Evolutionary conservation across 2,888 invertebrate genomes (phyloP).

Genomic region (Elmis aenea): DNA sequence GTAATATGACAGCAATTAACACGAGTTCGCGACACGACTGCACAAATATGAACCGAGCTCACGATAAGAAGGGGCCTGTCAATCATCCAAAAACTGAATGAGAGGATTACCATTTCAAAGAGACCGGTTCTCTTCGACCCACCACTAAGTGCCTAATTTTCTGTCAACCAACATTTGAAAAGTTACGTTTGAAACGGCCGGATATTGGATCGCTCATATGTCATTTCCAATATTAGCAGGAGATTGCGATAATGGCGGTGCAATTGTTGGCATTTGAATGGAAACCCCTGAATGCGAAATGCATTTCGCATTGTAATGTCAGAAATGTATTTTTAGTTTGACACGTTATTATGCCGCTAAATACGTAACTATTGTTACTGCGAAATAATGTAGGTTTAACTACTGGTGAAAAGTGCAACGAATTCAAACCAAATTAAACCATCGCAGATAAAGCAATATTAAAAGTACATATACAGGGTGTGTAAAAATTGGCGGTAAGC

Average conservation of each 20-base stretch:
- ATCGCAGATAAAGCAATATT: too few relatives aligned
- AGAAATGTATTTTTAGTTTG: constrained; percentile 29
- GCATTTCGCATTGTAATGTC: constrained; percentile 33
- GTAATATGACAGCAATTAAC: constrained; percentile 34
- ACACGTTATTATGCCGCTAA: constrained; percentile 32
- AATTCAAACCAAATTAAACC: too few relatives aligned
- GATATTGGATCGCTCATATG: constrained; percentile 41
- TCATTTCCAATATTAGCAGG: constrained; percentile 38
- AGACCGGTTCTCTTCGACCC: constrained; percentile 35
- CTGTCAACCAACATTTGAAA: constrained; percentile 41
- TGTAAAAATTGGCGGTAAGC: too few relatives aligned
- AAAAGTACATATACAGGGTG: too few relatives aligned
- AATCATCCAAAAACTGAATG: constrained; percentile 39
- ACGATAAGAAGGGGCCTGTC: constrained; percentile 38
- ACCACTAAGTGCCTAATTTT: constrained; percentile 45
- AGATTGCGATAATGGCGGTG: constrained; percentile 34
- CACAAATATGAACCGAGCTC: constrained; percentile 29
- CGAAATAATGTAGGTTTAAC: too few relatives aligned
- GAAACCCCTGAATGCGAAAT: constrained; percentile 29
- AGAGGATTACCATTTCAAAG: constrained; percentile 43
- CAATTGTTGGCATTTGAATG: constrained; percentile 32
- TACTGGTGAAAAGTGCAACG: too few relatives aligned
- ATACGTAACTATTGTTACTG: too few relatives aligned
- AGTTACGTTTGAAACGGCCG: constrained; percentile 34
- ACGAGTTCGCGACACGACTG: constrained; percentile 28